Conservation (phyloP, 2,888 invertebrate genomes). For the Sturmia bella region DNA sequence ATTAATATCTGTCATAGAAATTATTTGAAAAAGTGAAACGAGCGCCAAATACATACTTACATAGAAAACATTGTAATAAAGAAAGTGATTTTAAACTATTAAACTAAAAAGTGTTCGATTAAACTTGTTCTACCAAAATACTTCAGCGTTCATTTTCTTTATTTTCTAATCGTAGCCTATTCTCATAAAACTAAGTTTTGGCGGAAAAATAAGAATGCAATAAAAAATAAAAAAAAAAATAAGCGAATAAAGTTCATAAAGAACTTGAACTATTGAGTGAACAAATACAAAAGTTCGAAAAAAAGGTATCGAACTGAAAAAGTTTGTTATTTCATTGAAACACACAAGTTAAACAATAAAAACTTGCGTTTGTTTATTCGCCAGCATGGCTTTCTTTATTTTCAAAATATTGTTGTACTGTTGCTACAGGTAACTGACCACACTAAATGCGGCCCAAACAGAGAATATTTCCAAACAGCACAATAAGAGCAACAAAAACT, state of each 20-base stretch:
- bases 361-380: constrained; percentile 43
- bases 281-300: constrained; percentile 51
- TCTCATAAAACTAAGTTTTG: constrained; percentile 35
- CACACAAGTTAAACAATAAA: constrained; percentile 59
- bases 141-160: constrained; percentile 1
- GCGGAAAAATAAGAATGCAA: constrained; percentile 37
- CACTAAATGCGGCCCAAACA: constrained; percentile 78
- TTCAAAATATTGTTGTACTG: constrained; percentile 68
- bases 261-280: constrained; percentile 55
- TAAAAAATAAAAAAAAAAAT: constrained; percentile 42
- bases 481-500: constrained; percentile 66
- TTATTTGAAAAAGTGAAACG: too few relatives aligned
- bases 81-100: too few relatives aligned
- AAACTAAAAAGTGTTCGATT: too few relatives aligned
- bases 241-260: constrained; percentile 39
- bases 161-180: background rate
- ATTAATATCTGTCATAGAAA: too few relatives aligned
- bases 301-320: constrained; percentile 72
- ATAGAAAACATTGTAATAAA: too few relatives aligned
- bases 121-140: background rate
- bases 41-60: too few relatives aligned
- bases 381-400: constrained; percentile 42
- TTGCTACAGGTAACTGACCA: constrained; percentile 81
- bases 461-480: constrained; percentile 73
- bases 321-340: constrained; percentile 70